A percentile compares a stretch with the other conserved stretches of the same genome.
Conservation (phyloP, 2,888 invertebrate species). For the Meiosimyza decipiens region DNA sequence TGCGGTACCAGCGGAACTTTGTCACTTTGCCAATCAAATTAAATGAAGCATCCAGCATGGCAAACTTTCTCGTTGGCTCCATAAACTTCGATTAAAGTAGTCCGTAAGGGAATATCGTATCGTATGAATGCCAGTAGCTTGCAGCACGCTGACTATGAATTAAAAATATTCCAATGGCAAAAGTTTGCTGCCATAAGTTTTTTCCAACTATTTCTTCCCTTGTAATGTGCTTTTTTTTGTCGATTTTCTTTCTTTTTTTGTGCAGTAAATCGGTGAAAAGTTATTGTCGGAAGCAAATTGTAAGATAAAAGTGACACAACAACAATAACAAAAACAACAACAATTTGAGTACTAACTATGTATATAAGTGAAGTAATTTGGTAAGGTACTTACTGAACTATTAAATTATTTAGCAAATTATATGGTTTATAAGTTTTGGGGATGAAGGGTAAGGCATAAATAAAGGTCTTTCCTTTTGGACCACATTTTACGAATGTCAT, state of each 20-base stretch:
- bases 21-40: slow-evolving; percentile 44
- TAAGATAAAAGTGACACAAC: background rate
- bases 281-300: background rate
- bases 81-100: slow-evolving; percentile 37
- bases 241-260: background rate
- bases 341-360: too few relatives aligned
- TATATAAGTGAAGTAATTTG: too few relatives aligned
- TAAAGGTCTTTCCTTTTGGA: too few relatives aligned
- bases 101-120: slow-evolving; percentile 11
- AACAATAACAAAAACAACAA: too few relatives aligned
- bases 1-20: slow-evolving; percentile 27
- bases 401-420: too few relatives aligned
- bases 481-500: too few relatives aligned
- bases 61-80: slow-evolving; percentile 23
- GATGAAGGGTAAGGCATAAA: too few relatives aligned
- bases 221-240: background rate
- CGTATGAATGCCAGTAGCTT: slow-evolving; percentile 1
- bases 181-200: slow-evolving; percentile 10
- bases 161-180: slow-evolving; percentile 24
- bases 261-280: slow-evolving; percentile 1
- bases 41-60: slow-evolving; percentile 34
- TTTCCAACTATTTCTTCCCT: background rate
- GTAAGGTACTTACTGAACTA: too few relatives aligned
- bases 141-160: slow-evolving; percentile 4
- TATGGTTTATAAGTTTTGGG: too few relatives aligned